A percentile compares a stretch with the other conserved stretches of the same genome.
Conservation (phyloP, 1,140 invertebrate genomes). For the Aricia agestis region DNA sequence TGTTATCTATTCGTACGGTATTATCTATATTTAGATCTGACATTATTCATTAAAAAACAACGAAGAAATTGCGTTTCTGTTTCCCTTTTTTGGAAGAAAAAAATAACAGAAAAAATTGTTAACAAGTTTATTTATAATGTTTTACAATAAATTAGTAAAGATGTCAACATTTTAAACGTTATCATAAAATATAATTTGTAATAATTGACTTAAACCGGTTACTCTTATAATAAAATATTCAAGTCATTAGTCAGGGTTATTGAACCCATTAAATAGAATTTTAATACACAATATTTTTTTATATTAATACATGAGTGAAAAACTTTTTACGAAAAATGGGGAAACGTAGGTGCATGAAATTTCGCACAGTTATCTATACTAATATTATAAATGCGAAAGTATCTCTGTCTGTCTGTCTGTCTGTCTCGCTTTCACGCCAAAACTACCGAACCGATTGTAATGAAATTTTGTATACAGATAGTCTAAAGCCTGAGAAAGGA, state of each 20-base stretch:
- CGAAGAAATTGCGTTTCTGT: slow-evolving; percentile 29
- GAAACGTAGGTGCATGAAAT: too few relatives aligned
- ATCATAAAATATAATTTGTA: background rate
- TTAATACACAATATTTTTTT: background rate
- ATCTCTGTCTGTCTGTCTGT: too few relatives aligned
- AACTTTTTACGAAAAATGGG: too few relatives aligned
- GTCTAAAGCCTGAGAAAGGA: too few relatives aligned
- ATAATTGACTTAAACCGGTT: background rate
- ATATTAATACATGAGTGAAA: too few relatives aligned
- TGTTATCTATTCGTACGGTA: slow-evolving; percentile 29
- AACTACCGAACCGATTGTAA: too few relatives aligned
- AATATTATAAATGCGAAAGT: too few relatives aligned
- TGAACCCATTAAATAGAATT: background rate
- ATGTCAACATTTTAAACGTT: background rate
- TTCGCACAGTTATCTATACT: too few relatives aligned
- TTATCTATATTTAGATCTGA: slow-evolving; percentile 37
- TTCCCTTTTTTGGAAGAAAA: background rate
- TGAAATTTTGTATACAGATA: too few relatives aligned
- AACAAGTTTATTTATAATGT: background rate
- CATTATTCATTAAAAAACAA: slow-evolving; percentile 39
- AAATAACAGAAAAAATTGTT: background rate
- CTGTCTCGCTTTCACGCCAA: too few relatives aligned
- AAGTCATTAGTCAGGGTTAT: background rate
- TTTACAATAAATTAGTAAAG: background rate
- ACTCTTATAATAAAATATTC: background rate